Conservation (phyloP, 2,113 vertebrate species). For the Hippocampus zosterae region DNA sequence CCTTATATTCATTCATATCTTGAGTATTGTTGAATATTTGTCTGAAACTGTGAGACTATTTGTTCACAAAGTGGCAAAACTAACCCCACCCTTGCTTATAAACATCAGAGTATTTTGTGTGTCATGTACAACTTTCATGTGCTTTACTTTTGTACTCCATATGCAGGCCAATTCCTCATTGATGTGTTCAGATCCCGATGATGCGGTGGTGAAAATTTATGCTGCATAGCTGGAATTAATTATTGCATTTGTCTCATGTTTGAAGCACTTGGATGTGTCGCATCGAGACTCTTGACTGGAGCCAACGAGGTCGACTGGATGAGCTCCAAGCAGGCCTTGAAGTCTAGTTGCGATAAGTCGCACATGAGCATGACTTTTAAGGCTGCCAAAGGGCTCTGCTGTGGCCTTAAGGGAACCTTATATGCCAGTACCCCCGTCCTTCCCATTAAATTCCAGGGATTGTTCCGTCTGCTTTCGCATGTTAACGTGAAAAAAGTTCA, state of each 20-base stretch:
- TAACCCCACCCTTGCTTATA: too few species aligned
- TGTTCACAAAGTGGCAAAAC: too few species aligned
- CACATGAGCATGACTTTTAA: constrained; percentile 10
- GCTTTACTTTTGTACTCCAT: too few species aligned
- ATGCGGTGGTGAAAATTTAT: background rate
- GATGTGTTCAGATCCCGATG: too few species aligned
- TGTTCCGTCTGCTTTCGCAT: constrained; percentile 32
- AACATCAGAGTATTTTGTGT: too few species aligned
- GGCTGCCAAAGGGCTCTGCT: constrained; percentile 3
- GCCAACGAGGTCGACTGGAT: background rate
- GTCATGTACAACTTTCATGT: too few species aligned
- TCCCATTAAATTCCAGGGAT: constrained; percentile 57
- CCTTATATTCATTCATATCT: too few species aligned
- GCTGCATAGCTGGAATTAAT: background rate
- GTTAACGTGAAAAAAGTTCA: constrained; percentile 29
- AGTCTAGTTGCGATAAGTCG: constrained; percentile 12
- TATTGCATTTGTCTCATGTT: background rate
- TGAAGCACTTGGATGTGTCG: background rate
- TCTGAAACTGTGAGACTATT: too few species aligned
- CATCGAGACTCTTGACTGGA: constrained; percentile 4
- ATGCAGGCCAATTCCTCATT: too few species aligned
- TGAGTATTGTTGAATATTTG: too few species aligned
- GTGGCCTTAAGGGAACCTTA: constrained; percentile 33
- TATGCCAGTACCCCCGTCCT: constrained; percentile 23
- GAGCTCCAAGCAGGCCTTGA: constrained; percentile 9